Evolutionary conservation across 2,113 vertebrate genomes (phyloP).

Genomic region (Engystomops pustulosus): DNA sequence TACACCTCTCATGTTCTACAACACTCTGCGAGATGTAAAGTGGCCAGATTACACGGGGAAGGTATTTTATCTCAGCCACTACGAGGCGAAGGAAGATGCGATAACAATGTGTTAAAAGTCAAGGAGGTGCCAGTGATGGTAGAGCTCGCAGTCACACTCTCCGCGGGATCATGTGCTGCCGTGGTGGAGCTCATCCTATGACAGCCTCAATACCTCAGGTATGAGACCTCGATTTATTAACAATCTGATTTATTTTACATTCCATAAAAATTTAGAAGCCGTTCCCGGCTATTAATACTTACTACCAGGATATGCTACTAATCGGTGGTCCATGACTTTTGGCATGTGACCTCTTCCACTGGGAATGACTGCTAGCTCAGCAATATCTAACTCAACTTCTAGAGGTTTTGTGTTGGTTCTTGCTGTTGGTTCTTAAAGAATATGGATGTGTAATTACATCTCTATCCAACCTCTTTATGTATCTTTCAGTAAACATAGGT

Average conservation of each 20-base stretch:
- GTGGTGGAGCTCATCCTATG: background rate
- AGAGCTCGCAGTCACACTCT: constrained; percentile 61
- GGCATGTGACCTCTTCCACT: too few relatives aligned
- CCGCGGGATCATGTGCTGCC: background rate
- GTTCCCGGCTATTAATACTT: too few relatives aligned
- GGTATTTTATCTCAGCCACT: constrained; percentile 74
- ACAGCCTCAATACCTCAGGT: background rate
- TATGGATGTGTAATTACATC: too few relatives aligned
- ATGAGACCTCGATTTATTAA: background rate
- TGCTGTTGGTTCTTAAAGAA: too few relatives aligned
- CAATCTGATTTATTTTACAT: background rate
- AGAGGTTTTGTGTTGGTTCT: too few relatives aligned
- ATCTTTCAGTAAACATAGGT: too few relatives aligned
- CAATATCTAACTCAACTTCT: too few relatives aligned
- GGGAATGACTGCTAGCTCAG: too few relatives aligned
- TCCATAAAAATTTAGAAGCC: background rate
- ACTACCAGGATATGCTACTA: too few relatives aligned
- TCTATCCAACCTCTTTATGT: too few relatives aligned
- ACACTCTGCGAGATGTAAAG: constrained; percentile 47
- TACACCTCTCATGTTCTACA: constrained; percentile 52
- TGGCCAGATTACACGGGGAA: constrained; percentile 58
- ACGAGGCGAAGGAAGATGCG: constrained; percentile 64
- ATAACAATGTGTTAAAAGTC: constrained; percentile 73
- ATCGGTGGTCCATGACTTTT: too few relatives aligned
- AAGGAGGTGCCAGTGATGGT: constrained; percentile 69